Base-by-base conservation (phyloP, 2,113 vertebrate genomes). In the Phrynosoma platyrhinos region DNA sequence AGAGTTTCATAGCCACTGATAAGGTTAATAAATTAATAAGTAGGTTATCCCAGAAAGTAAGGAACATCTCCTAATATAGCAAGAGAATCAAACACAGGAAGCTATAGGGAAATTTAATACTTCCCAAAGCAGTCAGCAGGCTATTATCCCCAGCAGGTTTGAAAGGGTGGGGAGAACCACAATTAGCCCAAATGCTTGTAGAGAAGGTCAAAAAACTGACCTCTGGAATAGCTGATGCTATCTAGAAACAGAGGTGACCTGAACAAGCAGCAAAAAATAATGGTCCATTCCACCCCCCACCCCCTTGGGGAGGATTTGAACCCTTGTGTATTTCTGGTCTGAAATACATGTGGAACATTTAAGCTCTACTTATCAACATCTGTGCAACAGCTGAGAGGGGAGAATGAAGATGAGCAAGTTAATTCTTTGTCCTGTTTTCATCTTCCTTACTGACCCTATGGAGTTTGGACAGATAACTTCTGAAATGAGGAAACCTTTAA, bases 11-110 rank as follows among this genome's bases (percentile, higher is more conserved):
- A 83, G 53, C 53, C 79, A 42, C 80, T 66, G 68, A 83, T 66
- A 77, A 88, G 71, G 3, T n/a, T 74, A 83, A 83, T 66, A 66
- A 82, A 82, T 78, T 77, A 89, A 84, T 80, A 52, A 55, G 76
- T 79, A 62, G 72, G 62, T 77, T 78, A 83, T 76, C 30, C 72
- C 27, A 76, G 86, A 88, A 83, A 88, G 71, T 66, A 88, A 88
- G 72, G 80, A 58, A 68, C 72, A 78, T 66, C 5, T 36, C 53
- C 75, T 71, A 85, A 82, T 85, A 84, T 32, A 85, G 40, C n/a
- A 72, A 82, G 71, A 76, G 27, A 40, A 58, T 85, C 84, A 81
- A 32, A n/a, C 30, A 85, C 52, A 76, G 82, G 76, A 84, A 87
- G 66, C 55, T 82, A 81, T 36, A 68, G 78, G 23, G 77, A 62